Conservation (phyloP, 1,140 invertebrate species). For the Ceratina australensis region DNA sequence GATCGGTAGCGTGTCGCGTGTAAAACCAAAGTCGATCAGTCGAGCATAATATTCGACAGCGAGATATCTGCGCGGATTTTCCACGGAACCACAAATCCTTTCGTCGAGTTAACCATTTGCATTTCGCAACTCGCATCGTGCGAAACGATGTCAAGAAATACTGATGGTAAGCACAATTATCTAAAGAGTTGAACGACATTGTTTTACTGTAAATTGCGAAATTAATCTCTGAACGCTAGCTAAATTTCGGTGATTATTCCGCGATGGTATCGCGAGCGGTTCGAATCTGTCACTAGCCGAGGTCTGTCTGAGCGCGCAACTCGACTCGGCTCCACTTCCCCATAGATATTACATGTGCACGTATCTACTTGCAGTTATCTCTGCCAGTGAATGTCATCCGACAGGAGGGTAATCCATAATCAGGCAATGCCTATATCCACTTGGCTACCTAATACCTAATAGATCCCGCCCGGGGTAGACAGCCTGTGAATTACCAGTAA, state of each 20-base stretch:
- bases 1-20: constrained; percentile 26
- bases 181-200: too few species aligned
- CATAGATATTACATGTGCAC: constrained; percentile 46
- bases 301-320: constrained; percentile 24
- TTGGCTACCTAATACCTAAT: constrained; percentile 53
- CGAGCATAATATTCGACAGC: constrained; percentile 35
- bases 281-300: constrained; percentile 30
- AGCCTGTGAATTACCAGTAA: constrained; percentile 40
- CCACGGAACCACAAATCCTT: not conserved
- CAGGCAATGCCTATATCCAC: constrained; percentile 53
- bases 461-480: constrained; percentile 47
- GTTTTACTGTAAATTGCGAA: too few species aligned
- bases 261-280: constrained; percentile 10
- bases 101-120: too few species aligned
- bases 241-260: too few species aligned
- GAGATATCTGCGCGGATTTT: constrained; percentile 32
- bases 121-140: too few species aligned
- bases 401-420: constrained; percentile 64
- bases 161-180: too few species aligned
- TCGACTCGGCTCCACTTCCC: constrained; percentile 36
- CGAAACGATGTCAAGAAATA: too few species aligned
- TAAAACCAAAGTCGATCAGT: constrained; percentile 46
- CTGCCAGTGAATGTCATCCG: constrained; percentile 52
- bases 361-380: constrained; percentile 58
- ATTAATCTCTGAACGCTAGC: too few species aligned